phyloP scores from a whole-genome alignment of 2,113 vertebrate species.

The Ceyx cyanopectus region DNA sequence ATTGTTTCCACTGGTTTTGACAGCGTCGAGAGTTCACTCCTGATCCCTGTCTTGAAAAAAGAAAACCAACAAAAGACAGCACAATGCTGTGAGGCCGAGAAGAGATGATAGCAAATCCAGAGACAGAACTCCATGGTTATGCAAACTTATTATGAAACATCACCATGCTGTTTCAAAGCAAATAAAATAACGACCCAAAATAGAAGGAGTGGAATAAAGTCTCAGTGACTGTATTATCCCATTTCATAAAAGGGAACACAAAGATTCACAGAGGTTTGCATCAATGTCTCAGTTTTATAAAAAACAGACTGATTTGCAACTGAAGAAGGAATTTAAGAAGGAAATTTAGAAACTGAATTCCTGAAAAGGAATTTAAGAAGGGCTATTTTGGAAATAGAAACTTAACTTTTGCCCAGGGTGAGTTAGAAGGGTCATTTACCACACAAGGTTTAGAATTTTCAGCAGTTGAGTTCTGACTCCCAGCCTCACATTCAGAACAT shows the following conservation, averaged over 20 bases:
- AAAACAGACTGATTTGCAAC: background rate
- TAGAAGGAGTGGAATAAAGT: background rate
- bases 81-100: background rate
- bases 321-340: background rate
- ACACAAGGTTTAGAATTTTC: background rate
- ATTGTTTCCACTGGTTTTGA: background rate
- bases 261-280: conserved; percentile 13
- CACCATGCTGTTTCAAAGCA: conserved; percentile 1
- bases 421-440: background rate
- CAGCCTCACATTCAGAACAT: background rate
- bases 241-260: background rate
- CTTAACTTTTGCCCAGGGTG: background rate
- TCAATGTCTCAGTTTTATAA: background rate
- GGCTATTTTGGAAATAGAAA: background rate
- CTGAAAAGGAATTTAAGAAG: background rate
- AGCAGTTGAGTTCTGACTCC: background rate
- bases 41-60: background rate
- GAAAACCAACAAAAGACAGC: background rate
- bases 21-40: background rate
- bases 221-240: background rate
- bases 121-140: background rate
- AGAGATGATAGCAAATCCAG: background rate
- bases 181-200: conserved; percentile 26
- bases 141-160: conserved; percentile 37
- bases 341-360: background rate